These are phyloP conservation scores for Empis stercorea DNA, from an alignment of 2,888 invertebrate genomes.

Conservation along the genomic window DNA sequence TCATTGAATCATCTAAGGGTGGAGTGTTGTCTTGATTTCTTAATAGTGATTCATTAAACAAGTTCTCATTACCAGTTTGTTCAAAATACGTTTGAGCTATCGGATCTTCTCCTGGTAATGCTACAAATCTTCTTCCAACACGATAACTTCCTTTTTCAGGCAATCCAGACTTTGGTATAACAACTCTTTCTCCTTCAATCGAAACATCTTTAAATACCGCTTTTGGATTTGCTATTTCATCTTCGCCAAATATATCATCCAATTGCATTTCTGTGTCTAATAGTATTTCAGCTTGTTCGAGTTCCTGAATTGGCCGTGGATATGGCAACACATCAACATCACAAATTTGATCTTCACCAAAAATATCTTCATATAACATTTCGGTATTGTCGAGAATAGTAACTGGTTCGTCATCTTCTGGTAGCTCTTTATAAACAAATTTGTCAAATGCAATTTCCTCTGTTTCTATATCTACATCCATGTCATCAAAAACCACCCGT, in stretches of 20 bases:
- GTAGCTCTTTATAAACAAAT: slow-evolving; percentile 7
- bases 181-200: slow-evolving; percentile 2
- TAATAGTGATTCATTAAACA: slow-evolving; percentile 7
- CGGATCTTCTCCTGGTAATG: slow-evolving; percentile 6
- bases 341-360: slow-evolving; percentile 4
- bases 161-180: not conserved
- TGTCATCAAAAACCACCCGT: slow-evolving; percentile 6
- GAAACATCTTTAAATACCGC: slow-evolving; percentile 6
- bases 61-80: slow-evolving; percentile 1
- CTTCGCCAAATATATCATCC: slow-evolving; percentile 4
- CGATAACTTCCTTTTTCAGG: not conserved
- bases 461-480: slow-evolving; percentile 4
- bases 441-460: slow-evolving; percentile 6
- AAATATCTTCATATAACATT: slow-evolving; percentile 1
- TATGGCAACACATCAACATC: not conserved
- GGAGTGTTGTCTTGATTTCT: slow-evolving; percentile 3
- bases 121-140: slow-evolving; percentile 4
- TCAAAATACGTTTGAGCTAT: slow-evolving; percentile 7
- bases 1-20: slow-evolving; percentile 2
- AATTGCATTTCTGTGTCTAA: slow-evolving; percentile 6
- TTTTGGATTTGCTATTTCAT: slow-evolving; percentile 1
- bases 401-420: slow-evolving; percentile 3
- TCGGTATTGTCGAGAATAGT: slow-evolving; percentile 2
- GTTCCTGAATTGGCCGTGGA: not conserved
- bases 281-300: slow-evolving; percentile 6